Conservation (phyloP, 2,888 invertebrate species). For the Cheilosia vernalis region DNA sequence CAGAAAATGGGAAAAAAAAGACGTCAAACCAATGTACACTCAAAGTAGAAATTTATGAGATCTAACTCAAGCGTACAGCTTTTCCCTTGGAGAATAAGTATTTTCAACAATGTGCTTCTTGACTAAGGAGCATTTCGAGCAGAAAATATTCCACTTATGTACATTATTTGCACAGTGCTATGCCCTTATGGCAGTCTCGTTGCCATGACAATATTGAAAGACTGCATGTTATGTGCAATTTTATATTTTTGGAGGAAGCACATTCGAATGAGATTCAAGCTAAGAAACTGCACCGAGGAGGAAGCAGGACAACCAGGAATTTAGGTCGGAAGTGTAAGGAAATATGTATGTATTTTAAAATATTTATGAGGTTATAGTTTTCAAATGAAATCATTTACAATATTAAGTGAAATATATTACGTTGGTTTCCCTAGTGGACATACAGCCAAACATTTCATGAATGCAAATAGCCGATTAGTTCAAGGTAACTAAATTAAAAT, state of each 20-base stretch:
- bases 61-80: slow-evolving; percentile 59
- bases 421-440: no score
- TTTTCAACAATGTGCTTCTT: slow-evolving; percentile 71
- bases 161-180: slow-evolving; percentile 70
- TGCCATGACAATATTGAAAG: slow-evolving; percentile 65
- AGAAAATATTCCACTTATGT: slow-evolving; percentile 72
- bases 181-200: slow-evolving; percentile 63
- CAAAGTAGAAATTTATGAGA: slow-evolving; percentile 68
- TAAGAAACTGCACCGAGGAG: slow-evolving; percentile 34
- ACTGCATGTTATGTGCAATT: slow-evolving; percentile 63
- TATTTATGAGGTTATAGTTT: slow-evolving; percentile 34
- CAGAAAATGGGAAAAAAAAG: slow-evolving; percentile 10
- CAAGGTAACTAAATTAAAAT: no score
- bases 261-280: slow-evolving; percentile 35
- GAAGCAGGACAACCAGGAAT: slow-evolving; percentile 20
- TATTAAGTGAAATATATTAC: neutral
- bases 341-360: slow-evolving; percentile 25
- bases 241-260: slow-evolving; percentile 42
- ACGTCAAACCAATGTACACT: slow-evolving; percentile 41
- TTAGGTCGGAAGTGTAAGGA: slow-evolving; percentile 49
- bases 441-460: no score
- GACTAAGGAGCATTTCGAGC: slow-evolving; percentile 69
- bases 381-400: slow-evolving; percentile 9
- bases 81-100: slow-evolving; percentile 61
- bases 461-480: no score